These are phyloP conservation scores for Drosophila hydei DNA, from an alignment of 1,140 invertebrate species.

Conservation along the genomic window DNA sequence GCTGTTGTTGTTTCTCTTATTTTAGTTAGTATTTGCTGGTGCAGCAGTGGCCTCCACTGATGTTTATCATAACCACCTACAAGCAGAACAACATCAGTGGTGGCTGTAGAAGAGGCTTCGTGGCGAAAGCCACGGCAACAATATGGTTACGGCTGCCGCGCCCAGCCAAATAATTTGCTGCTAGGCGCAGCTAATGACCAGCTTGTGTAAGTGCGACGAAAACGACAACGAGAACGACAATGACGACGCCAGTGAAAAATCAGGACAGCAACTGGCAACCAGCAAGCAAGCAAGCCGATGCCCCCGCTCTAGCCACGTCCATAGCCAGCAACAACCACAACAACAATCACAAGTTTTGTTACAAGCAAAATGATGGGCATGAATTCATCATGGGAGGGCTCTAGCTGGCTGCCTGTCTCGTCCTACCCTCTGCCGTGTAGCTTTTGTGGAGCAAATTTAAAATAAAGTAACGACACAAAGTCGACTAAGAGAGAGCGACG, in stretches of 20 bases:
- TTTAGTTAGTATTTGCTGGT: conserved; percentile 1
- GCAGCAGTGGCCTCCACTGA: conserved; percentile 49
- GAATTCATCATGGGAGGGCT: conserved; percentile 73
- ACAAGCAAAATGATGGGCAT: conserved; percentile 77
- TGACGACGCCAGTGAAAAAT: conserved; percentile 56
- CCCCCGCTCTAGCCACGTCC: conserved; percentile 18
- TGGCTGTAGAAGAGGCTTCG: conserved; percentile 2
- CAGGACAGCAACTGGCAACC: conserved; percentile 48
- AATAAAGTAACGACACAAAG: conserved; percentile 67
- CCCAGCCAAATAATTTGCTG: conserved; percentile 75
- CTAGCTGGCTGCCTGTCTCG: conserved; percentile 6
- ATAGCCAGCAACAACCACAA: conserved; percentile 29
- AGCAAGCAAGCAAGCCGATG: neutral
- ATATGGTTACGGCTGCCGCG: conserved; percentile 61
- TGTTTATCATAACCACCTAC: conserved; percentile 76
- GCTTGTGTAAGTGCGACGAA: conserved; percentile 71
- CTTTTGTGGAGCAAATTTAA: conserved; percentile 59
- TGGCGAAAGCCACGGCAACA: conserved; percentile 48
- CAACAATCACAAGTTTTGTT: conserved; percentile 76
- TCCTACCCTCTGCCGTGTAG: neutral
- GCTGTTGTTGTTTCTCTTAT: neutral
- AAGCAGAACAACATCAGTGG: conserved; percentile 46
- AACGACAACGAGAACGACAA: conserved; percentile 19
- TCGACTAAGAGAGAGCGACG: conserved; percentile 25
- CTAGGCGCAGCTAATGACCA: conserved; percentile 77